Base-by-base conservation (phyloP, 37 sponge, comb jelly and placozoan genomes). In the Dysidea cf. avara region DNA sequence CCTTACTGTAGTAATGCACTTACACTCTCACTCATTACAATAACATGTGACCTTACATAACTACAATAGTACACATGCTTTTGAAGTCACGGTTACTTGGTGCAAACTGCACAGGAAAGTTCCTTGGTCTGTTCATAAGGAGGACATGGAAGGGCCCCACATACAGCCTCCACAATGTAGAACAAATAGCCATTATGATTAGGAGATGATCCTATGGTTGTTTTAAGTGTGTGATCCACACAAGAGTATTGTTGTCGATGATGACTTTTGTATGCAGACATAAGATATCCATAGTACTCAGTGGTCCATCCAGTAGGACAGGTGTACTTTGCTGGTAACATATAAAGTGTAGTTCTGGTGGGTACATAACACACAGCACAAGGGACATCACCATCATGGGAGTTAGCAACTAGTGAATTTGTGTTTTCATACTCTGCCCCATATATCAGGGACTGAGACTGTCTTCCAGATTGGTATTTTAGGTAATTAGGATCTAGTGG, bases 251-350 rank as follows among this genome's bases (percentile, higher is more conserved):
- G n/a, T n/a, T n/a, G n/a, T 9, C 71, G 56, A 13, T 54, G 6
- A 34, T 31, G 39, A 71, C 6, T 54, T 4, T 34, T 9, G 25
- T 71, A 26, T 1, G 54, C 39, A 39, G 74, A 29, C 61, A 60
- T 73, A 1, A 58, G 43, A 47, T 73, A 73, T 38, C 74, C 74
- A 73, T 73, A 73, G 49, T 73, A 73, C 74, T 73, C 74, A n/a
- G 61, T 58, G 29, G 74, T 73, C 74, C 74, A 73, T 30, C 32
- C 32, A 3, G 43, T 30, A 12, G 74, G 74, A n/a, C 70, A 69
- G 32, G 55, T 69, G 35, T 54, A 17, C 22, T 57, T 73, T 20
- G 74, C 74, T 73, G 74, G 74, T 33, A 73, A 48, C 74, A 60
- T 73, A 49, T 61, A 20, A 5, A 59, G 49, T 17, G 43, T 40